Base-by-base conservation (phyloP, 2,113 vertebrate species). In the Tretioscincus oriximinensis region DNA sequence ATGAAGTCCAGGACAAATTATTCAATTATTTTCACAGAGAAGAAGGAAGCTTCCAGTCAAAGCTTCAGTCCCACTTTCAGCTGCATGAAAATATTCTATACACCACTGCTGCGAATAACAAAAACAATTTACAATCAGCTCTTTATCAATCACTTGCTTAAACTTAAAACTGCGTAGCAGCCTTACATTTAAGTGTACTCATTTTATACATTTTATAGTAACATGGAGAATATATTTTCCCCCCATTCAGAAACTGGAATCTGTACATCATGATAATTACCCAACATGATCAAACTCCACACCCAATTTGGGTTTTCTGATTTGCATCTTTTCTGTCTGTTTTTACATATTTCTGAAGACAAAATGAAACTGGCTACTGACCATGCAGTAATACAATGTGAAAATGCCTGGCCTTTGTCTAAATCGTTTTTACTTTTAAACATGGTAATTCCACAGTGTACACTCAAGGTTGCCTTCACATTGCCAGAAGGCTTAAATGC, bases 401-500 rank as follows among this genome's bases (percentile, higher is more conserved):
- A 47, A 72, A 71, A 64, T 47, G 26, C 28, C 72, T 60, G 80
- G 54, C 58, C 12, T 80, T 51, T 83, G 60, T 70, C 77, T 75
- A 20, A 79, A 67, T 31, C 68, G 60, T 21, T 84, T 84, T 77
- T 82, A 22, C 51, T 35, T 24, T 28, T 28, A 9, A 49, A 24
- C 28, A 1, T 10, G 20, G 22, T 58, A 11, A 2, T 12, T 78
- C 76, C 51, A 66, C 4, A 82, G 80, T 81, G 67, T 35, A 12
- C 51, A 68, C 4, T 51, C 79, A 73, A 68, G 84, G 20, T 60
- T 72, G 58, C 72, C 72, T 81, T 82, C 0, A 47, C 88, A 86
- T 89, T 87, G 82, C 77, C 69, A 86, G 66, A 84, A 85, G 84
- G 0, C 1, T 73, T 68, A 85, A 87, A 80, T 85, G 73, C 76